Percentiles rank a stretch among this genome's conserved stretches.
Evolutionary conservation across 2,888 invertebrate genomes (phyloP).

Genomic region (Mesochorus sp.): DNA sequence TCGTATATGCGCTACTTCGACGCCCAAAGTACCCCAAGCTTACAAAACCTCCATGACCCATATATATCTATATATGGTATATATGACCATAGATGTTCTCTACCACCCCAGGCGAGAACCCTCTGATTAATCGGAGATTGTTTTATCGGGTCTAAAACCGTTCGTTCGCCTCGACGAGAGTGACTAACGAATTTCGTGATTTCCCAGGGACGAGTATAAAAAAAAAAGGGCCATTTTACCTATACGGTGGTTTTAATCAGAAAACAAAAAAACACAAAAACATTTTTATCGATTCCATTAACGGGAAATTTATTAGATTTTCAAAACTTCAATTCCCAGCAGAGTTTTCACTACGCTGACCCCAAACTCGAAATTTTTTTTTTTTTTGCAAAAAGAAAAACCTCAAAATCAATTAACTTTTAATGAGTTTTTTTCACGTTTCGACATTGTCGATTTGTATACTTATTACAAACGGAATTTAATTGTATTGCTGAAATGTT

Average conservation of each 20-base stretch:
- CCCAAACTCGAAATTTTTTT: no score
- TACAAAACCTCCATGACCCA: conserved; percentile 23
- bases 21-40: conserved; percentile 40
- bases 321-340: no score
- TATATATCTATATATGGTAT: background rate
- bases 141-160: conserved; percentile 49
- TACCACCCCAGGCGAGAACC: conserved; percentile 31
- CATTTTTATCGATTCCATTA: background rate
- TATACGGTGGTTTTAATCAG: no score
- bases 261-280: background rate
- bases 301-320: no score
- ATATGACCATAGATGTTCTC: background rate
- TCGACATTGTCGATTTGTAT: no score
- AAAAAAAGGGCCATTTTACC: background rate
- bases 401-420: no score
- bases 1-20: conserved; percentile 18
- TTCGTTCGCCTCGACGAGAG: conserved; percentile 40
- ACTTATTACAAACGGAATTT: no score
- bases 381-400: no score
- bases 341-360: no score
- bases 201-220: conserved; percentile 19
- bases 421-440: no score
- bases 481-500: no score
- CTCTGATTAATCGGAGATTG: conserved; percentile 59
- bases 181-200: conserved; percentile 54